Conservation (phyloP, 2,888 invertebrate genomes). For the Mesorhabditis belari region DNA sequence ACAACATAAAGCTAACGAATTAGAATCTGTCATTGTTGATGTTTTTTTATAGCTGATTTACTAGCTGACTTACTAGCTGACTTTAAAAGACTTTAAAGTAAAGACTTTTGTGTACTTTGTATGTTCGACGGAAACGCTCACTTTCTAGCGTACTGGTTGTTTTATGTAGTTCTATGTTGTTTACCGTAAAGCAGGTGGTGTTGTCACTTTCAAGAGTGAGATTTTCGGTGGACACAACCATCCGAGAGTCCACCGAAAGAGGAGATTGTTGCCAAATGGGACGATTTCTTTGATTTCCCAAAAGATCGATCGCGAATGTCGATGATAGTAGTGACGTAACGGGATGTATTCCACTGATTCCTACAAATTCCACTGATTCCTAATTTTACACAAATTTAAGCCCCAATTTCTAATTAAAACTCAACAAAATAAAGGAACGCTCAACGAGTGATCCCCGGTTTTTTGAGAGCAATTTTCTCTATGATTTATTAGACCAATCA, state of each 20-base stretch:
- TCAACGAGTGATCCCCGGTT: constrained; percentile 4
- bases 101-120: too few species aligned
- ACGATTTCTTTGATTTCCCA: constrained; percentile 80
- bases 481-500: too few species aligned
- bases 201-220: constrained; percentile 65
- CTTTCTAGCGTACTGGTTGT: not conserved
- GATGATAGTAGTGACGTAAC: constrained; percentile 73
- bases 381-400: too few species aligned
- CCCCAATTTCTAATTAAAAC: too few species aligned
- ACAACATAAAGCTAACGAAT: too few species aligned
- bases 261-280: constrained; percentile 71
- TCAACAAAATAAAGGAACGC: too few species aligned
- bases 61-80: too few species aligned
- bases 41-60: too few species aligned
- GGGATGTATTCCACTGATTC: constrained; percentile 64
- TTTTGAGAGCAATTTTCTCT: too few species aligned
- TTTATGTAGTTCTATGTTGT: not conserved
- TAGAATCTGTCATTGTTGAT: too few species aligned
- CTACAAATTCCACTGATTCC: constrained; percentile 1
- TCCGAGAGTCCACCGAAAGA: constrained; percentile 70
- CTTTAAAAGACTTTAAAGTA: too few species aligned
- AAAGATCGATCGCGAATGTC: constrained; percentile 73
- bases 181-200: constrained; percentile 10
- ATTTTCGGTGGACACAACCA: constrained; percentile 80
- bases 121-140: too few species aligned